These are phyloP conservation scores for Ailuropoda melanoleuca DNA, from an alignment of 2,113 vertebrate species.

Conservation along the genomic window DNA sequence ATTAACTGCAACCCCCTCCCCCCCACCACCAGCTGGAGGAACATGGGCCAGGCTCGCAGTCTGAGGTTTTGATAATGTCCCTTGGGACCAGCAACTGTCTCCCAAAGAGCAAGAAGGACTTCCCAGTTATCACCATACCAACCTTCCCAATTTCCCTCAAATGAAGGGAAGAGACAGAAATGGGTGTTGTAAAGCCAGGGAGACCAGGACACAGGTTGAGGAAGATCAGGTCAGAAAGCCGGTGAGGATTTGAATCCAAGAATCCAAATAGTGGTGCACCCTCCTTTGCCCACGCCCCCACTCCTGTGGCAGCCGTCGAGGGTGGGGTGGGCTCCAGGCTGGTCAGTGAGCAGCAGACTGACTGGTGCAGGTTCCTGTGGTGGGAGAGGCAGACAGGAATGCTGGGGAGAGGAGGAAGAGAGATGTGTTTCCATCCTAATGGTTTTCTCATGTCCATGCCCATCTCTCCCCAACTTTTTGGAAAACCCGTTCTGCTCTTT, in stretches of 20 bases:
- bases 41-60: background rate
- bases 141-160: background rate
- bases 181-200: background rate
- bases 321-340: background rate
- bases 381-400: background rate
- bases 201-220: background rate
- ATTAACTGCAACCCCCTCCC: background rate
- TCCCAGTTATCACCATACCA: background rate
- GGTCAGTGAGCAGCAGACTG: background rate
- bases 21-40: background rate
- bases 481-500: background rate
- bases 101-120: background rate
- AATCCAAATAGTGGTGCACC: background rate
- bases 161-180: background rate
- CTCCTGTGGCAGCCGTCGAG: rapidly evolving
- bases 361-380: background rate
- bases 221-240: background rate
- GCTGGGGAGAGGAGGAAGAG: too few relatives aligned
- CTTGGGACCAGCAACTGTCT: background rate
- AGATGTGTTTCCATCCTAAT: background rate
- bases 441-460: background rate
- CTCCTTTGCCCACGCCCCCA: background rate
- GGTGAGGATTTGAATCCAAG: background rate
- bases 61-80: background rate
- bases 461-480: background rate